Base-by-base conservation (phyloP, 2,113 vertebrate genomes). In the Dipodomys merriami region DNA sequence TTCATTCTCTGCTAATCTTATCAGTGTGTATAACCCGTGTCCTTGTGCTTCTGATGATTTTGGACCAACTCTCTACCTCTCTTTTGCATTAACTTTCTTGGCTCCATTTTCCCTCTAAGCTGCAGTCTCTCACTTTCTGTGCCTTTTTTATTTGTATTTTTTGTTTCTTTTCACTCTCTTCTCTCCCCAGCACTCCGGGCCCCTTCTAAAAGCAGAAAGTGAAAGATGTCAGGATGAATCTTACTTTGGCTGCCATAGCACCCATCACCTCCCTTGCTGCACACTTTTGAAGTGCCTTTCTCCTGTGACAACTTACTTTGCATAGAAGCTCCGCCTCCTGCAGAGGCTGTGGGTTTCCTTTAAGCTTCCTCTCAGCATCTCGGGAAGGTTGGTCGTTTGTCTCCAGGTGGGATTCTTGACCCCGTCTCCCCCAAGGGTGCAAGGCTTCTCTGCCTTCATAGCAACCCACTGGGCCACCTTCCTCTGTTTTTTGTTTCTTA, bases 231-330 rank as follows among this genome's bases (percentile, higher is more conserved):
- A 86, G 67, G 71, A 67, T 79, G 27, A 35, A 27, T 74, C 74
- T 64, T 80, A 57, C 35, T 89, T 81, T 62, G 57, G 95, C 83
- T 96, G 27, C 94, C 81, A 95, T 93, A 68, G 95, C 95, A 95
- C 96, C 92, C 74, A 44, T 67, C 71, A 13, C 81, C 89, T 78
- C 79, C 90, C 78, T 79, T n/a, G 74, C 86, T 74, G 39, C 30
- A 96, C 80, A 88, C 92, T 92, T 94, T 91, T 83, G 86, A 92
- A 92, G 83, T 35, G 16, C 25, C 67, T 49, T 39, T 44, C 82
- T 95, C 65, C 65, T 29, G 77, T 95, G 94, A 90, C 81, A 93
- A 90, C 57, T 83, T 93, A 81, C 69, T 93, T 91, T 89, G 49
- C 77, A 69, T 92, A 22, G 72, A 78, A 91, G 91, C 92, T n/a